Base-by-base conservation (phyloP, 2,888 invertebrate genomes). In the Leptinotarsa juncta region DNA sequence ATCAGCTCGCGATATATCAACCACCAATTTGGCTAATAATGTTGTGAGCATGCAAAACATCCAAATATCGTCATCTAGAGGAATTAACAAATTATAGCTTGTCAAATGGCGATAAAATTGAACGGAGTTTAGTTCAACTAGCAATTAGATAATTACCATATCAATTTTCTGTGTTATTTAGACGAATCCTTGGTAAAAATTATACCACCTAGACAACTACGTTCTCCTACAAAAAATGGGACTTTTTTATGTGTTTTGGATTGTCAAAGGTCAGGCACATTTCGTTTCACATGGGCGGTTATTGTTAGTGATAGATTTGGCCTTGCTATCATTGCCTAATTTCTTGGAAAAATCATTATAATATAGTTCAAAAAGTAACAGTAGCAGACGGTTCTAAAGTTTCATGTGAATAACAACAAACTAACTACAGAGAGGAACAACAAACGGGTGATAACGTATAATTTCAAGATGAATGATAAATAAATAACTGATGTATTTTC, bases 211-310 rank as follows among this genome's bases (percentile, higher is more conserved):
- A 69, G 26, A 70, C 49, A 57, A 57, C 48, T 68, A 42, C 69
- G 57, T 69, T 69, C 69, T 55, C 69, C 49, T n/a, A 20, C 70
- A 67, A 75, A 75, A 70, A 75, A 72, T 66, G 26, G 68, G 62
- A 68, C 72, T 72, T 75, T 75, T 72, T 75, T 72, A 70, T 72
- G 60, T 67, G 70, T 75, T 72, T 70, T 20, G 42, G 67, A 72
- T 75, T 75, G 75, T 62, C 72, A 67, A 60, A 75, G 75, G 75
- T 75, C 72, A 72, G 72, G 72, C 70, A 70, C 68, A 65, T 74
- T 66, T 75, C 67, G 67, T 74, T 67, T 23, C 60, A 67, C 57
- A 20, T 57, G 57, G 18, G 57, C 69, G 57, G 48, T 48, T 57
- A 55, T 68, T 18, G 32, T 57, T 32, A 49, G 57, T 57, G 57